A percentile compares a stretch with the other conserved stretches of the same genome.
These are phyloP conservation scores for Rhynchophorus ferrugineus DNA, from an alignment of 1,140 invertebrate species.

Conservation along the genomic window DNA sequence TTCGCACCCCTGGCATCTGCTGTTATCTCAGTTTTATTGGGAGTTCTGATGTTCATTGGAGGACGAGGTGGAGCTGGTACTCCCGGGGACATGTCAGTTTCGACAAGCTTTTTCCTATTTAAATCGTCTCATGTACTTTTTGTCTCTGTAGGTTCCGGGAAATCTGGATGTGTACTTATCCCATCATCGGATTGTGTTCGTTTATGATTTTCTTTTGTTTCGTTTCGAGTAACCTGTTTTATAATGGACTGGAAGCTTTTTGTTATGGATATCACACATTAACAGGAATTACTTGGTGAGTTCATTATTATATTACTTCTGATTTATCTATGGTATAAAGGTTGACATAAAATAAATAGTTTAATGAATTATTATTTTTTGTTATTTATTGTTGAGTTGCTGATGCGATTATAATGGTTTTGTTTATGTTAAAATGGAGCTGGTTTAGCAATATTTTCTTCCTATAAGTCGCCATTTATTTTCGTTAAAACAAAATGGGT, in stretches of 20 bases:
- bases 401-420: too few relatives aligned
- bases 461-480: too few relatives aligned
- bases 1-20: conserved; percentile 14
- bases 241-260: conserved; percentile 11
- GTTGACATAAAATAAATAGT: too few relatives aligned
- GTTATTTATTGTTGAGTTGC: too few relatives aligned
- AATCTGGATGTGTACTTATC: conserved; percentile 19
- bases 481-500: too few relatives aligned
- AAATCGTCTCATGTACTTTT: not conserved
- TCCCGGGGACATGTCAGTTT: conserved; percentile 15
- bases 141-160: conserved; percentile 7
- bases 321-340: not conserved
- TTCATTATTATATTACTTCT: not conserved
- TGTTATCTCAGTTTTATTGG: conserved; percentile 11
- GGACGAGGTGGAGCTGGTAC: conserved; percentile 15
- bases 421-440: too few relatives aligned
- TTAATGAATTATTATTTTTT: too few relatives aligned
- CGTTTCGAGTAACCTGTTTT: conserved; percentile 4
- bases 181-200: conserved; percentile 12
- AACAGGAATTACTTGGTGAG: conserved; percentile 5
- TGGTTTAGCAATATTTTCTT: too few relatives aligned
- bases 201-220: conserved; percentile 17
- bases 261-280: conserved; percentile 1
- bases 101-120: not conserved
- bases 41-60: conserved; percentile 4